Conservation (phyloP, 2,888 invertebrate genomes). For the Orthosia incerta region DNA sequence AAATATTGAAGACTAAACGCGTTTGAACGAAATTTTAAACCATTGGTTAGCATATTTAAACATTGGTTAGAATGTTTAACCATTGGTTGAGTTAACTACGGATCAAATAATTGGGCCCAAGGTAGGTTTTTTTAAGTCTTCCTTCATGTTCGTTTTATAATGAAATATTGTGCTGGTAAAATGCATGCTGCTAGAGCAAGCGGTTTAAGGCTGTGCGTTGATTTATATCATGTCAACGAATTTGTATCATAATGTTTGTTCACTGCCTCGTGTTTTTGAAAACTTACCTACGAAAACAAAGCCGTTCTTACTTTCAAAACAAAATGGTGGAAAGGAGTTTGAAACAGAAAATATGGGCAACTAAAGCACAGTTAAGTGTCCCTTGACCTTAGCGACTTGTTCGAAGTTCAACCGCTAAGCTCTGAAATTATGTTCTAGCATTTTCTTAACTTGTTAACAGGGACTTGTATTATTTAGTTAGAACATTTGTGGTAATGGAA, state of each 20-base stretch:
- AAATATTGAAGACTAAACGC: no score
- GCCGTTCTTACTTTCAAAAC: not conserved
- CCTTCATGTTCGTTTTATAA: no score
- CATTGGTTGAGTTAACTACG: no score
- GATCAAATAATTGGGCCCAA: no score
- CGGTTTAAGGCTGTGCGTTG: no score
- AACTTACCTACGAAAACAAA: not conserved
- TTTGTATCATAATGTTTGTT: not conserved
- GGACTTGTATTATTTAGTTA: not conserved
- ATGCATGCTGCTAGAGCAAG: no score
- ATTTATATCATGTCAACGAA: not conserved
- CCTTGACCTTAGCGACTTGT: slow-evolving; percentile 41
- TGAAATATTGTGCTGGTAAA: no score
- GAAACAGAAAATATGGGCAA: slow-evolving; percentile 15
- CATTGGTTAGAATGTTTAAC: no score
- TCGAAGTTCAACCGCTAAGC: slow-evolving; percentile 41
- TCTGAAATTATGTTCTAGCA: slow-evolving; percentile 42
- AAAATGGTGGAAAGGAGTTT: slow-evolving; percentile 7
- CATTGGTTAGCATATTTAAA: no score
- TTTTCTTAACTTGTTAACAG: slow-evolving; percentile 27
- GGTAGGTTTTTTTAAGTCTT: no score
- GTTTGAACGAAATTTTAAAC: no score
- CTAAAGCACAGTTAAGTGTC: slow-evolving; percentile 28
- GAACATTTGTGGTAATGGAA: no score
- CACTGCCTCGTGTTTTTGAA: not conserved